A percentile compares a stretch with the other conserved stretches of the same genome.
Conservation (phyloP, 2,888 invertebrate species). For the Oscheius sp. region DNA sequence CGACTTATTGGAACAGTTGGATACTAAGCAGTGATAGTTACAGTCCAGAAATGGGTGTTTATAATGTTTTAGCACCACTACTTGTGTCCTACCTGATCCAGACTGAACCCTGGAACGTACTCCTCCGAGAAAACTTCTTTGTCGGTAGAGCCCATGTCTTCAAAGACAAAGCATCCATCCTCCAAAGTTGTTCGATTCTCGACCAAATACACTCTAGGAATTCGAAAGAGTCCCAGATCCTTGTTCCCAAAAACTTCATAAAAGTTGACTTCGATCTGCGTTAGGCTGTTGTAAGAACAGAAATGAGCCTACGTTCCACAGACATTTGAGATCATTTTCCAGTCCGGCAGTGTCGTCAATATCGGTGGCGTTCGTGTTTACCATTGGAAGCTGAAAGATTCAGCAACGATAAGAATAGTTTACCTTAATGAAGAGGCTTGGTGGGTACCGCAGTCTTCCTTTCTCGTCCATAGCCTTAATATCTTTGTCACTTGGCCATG, state of each 20-base stretch:
- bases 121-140: conserved; percentile 23
- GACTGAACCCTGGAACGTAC: conserved; percentile 30
- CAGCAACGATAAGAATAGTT: no score
- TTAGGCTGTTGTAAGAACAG: background rate
- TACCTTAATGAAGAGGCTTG: conserved; percentile 21
- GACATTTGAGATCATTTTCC: conserved; percentile 15
- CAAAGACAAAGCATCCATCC: conserved; percentile 22
- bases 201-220: conserved; percentile 16
- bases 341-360: background rate
- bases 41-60: no score
- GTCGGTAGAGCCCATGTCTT: conserved; percentile 25
- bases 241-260: conserved; percentile 8
- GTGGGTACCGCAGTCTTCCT: conserved; percentile 4
- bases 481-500: conserved; percentile 3
- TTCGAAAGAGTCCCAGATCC: conserved; percentile 14
- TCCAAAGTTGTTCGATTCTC: conserved; percentile 6
- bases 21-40: no score
- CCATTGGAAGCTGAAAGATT: conserved; percentile 13
- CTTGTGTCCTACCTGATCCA: conserved; percentile 21
- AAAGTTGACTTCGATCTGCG: conserved; percentile 24
- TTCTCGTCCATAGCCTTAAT: background rate
- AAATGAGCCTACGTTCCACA: conserved; percentile 18
- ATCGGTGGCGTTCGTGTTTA: conserved; percentile 9
- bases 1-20: no score
- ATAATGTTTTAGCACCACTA: no score